A percentile compares a stretch with the other conserved stretches of the same genome.
phyloP scores from a whole-genome alignment of 2,888 invertebrate species.

The Hemaris fuciformis region DNA sequence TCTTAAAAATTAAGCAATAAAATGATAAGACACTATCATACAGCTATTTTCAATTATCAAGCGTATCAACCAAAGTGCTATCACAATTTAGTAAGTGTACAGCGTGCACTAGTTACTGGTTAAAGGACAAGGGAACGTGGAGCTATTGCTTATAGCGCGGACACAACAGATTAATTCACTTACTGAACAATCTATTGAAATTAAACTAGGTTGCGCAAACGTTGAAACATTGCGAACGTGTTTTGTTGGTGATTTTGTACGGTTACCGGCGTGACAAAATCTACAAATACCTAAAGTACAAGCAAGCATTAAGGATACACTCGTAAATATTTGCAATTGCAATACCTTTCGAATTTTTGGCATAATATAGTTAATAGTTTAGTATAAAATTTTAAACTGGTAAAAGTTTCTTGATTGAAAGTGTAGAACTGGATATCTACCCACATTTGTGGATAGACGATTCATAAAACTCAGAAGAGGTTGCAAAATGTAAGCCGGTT shows the following conservation, averaged over 20 bases:
- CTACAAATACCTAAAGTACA: neutral
- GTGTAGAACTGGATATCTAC: too few species aligned
- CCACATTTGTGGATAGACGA: too few species aligned
- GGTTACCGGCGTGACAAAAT: neutral
- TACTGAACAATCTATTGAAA: neutral
- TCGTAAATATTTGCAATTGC: neutral
- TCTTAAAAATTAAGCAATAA: too few species aligned
- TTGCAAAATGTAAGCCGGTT: too few species aligned
- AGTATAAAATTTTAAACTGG: too few species aligned
- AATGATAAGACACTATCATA: too few species aligned
- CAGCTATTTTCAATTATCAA: too few species aligned
- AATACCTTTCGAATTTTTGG: neutral
- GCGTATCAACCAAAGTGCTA: too few species aligned
- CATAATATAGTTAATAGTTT: neutral
- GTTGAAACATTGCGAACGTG: neutral
- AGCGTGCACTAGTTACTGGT: conserved; percentile 38
- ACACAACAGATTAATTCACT: neutral
- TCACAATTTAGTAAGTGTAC: conserved; percentile 42
- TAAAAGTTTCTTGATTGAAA: too few species aligned
- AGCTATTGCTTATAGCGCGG: neutral
- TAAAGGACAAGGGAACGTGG: conserved; percentile 46
- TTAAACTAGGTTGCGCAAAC: neutral
- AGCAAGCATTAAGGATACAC: neutral
- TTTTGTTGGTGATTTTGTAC: neutral
- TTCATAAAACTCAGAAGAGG: too few species aligned